A percentile compares a stretch with the other conserved stretches of the same genome.
phyloP scores from a whole-genome alignment of 2,888 invertebrate genomes.

The Archips crataeganus region DNA sequence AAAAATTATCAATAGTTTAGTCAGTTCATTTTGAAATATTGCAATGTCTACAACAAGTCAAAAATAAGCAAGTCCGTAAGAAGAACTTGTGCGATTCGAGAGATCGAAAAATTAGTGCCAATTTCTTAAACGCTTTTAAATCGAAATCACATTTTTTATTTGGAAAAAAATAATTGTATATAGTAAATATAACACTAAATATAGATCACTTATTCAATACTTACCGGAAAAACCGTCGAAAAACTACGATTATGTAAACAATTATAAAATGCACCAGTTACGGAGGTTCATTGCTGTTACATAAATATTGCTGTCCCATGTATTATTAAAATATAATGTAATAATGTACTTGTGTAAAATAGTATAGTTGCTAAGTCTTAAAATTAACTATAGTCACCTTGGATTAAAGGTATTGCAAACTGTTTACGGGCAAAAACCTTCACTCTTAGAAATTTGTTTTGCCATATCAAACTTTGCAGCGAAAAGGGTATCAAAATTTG shows the following conservation, averaged over 20 bases:
- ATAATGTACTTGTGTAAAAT: neutral
- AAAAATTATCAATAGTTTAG: neutral
- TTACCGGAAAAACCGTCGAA: conserved; percentile 20
- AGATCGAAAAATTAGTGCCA: conserved; percentile 47
- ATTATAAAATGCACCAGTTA: conserved; percentile 38
- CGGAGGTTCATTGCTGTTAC: conserved; percentile 8
- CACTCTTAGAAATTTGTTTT: conserved; percentile 10
- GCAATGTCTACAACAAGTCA: conserved; percentile 35
- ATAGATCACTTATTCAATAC: conserved; percentile 6
- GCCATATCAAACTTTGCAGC: neutral
- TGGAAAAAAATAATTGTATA: conserved; percentile 15
- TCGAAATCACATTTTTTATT: conserved; percentile 32
- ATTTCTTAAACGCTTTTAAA: conserved; percentile 16
- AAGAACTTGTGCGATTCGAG: conserved; percentile 13
- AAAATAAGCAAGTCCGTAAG: neutral
- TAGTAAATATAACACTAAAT: conserved; percentile 12
- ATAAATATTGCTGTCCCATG: conserved; percentile 2
- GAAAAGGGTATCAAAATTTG: conserved; percentile 5
- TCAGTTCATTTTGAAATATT: conserved; percentile 39
- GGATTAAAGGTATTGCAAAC: neutral
- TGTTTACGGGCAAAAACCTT: neutral
- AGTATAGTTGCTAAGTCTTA: neutral
- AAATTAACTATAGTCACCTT: neutral
- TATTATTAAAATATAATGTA: conserved; percentile 1
- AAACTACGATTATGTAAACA: conserved; percentile 28